Percentiles rank a stretch among this genome's conserved stretches.
These are phyloP conservation scores for Emydocephalus ijimae DNA, from an alignment of 2,113 vertebrate genomes.

Conservation along the genomic window DNA sequence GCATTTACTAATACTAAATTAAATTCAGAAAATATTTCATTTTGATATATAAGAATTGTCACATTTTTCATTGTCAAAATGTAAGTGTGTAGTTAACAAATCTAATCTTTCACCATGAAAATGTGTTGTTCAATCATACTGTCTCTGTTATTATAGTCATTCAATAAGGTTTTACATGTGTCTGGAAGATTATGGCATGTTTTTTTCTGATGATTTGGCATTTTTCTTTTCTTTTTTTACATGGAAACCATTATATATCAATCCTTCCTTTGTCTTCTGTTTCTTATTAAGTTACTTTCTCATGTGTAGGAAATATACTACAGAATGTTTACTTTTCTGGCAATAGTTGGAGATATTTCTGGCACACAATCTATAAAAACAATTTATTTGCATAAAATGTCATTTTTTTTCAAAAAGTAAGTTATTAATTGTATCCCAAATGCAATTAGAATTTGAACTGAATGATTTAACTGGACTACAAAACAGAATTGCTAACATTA, in stretches of 20 bases:
- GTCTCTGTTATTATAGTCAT: neutral
- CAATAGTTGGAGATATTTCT: constrained; percentile 53
- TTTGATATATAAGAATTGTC: neutral
- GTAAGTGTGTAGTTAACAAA: constrained; percentile 6
- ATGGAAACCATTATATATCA: constrained; percentile 1
- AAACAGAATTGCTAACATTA: neutral
- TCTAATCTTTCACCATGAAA: neutral
- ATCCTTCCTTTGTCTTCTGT: constrained; percentile 53
- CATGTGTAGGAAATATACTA: constrained; percentile 44
- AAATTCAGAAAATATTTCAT: neutral
- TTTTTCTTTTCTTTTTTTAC: neutral
- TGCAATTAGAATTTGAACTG: constrained; percentile 40
- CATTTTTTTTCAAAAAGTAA: constrained; percentile 35
- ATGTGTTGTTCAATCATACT: neutral
- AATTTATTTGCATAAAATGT: constrained; percentile 52
- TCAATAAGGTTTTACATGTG: constrained; percentile 41
- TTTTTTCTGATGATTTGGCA: constrained; percentile 14
- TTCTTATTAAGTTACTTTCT: constrained; percentile 46
- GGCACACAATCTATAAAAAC: constrained; percentile 41
- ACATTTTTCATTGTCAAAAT: neutral
- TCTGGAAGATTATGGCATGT: constrained; percentile 17
- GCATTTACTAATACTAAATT: neutral
- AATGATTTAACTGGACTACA: neutral
- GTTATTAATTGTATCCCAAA: constrained; percentile 52
- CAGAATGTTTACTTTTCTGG: constrained; percentile 55